A percentile compares a stretch with the other conserved stretches of the same genome.
phyloP scores from a whole-genome alignment of 2,888 invertebrate genomes.

The Resseliella maxima region DNA sequence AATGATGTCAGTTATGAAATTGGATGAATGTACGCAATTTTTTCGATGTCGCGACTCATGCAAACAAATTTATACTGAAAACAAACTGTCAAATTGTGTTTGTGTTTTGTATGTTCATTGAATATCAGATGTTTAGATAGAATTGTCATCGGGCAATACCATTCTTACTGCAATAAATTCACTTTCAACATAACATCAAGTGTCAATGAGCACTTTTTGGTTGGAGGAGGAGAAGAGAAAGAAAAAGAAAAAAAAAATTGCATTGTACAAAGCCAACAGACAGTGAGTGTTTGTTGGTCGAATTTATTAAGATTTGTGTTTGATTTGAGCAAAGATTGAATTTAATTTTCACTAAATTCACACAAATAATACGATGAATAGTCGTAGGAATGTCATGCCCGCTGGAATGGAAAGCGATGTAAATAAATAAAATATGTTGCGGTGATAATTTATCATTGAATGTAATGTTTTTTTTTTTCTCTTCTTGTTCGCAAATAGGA shows the following conservation, averaged over 20 bases:
- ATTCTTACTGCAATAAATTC: conserved; percentile 19
- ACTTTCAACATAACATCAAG: conserved; percentile 22
- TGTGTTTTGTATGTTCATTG: not conserved
- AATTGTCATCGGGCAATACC: conserved; percentile 26
- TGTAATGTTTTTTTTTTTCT: not conserved
- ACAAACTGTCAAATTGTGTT: not conserved
- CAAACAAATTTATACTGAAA: not conserved
- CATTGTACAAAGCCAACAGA: conserved; percentile 52
- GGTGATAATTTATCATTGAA: not conserved
- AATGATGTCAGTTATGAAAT: not conserved
- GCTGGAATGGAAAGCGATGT: conserved; percentile 64
- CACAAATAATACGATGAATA: conserved; percentile 38
- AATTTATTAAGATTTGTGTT: not conserved
- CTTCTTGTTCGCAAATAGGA: not conserved
- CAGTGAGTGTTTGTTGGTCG: not conserved
- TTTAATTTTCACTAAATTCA: not conserved
- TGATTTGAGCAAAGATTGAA: not conserved
- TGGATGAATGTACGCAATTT: not conserved
- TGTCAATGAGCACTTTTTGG: conserved; percentile 10
- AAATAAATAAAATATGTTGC: conserved; percentile 56
- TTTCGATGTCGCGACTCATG: not conserved
- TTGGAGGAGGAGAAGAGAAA: not conserved
- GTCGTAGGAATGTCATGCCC: conserved; percentile 61
- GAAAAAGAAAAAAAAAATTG: not conserved
- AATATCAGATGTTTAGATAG: not conserved